Evolutionary conservation across 2,113 vertebrate species (phyloP), one percentile per base, ranked within the genome.

Genomic region (Campylomormyrus tamandua): DNA sequence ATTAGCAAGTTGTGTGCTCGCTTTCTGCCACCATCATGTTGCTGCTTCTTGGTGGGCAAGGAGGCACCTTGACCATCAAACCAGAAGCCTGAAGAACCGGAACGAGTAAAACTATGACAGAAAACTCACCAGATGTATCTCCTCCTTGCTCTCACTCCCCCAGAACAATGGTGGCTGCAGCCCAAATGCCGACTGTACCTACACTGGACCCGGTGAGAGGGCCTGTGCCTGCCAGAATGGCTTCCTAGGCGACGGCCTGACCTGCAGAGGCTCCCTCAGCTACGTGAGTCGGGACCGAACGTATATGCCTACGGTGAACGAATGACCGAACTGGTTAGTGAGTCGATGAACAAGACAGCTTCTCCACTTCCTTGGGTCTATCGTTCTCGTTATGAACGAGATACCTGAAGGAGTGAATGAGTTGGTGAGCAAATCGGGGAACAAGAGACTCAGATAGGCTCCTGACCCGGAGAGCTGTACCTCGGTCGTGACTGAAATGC

Each of bases 231-330:
- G 98, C 87, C 39, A 66, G 8, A 3, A 1, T 84, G 89, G 92
- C 46, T 90, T 95, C 0, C 3, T 96, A 0, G 97, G 97, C 1
- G 97, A 98, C 0, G 98, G 98, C 49, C 86, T 97, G 5, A 94
- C 92, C 31, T 99, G 98, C 91, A 93, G 87, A 1, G 96, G 96
- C 83, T 95, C 70, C 2, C 92, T 95, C 3, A 86, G 90, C 86
- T 74, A 90, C 66, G 97, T 98, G 91, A 95, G 90, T 83, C 1
- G 62, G 62, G 10, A 70, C 27, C 0, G 62, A 70, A 31, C 1
- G 10, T 31, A 31, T 2, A 13, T 13, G 62, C 10, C 62, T 13
- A 13, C 10, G 3, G 62, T 31, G 62, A 70, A 27, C 3, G 1
- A 70, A 66, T 66, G n/a, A 10, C n/a, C 1, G 2, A 27, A n/a